Evolutionary conservation across 30 jellyfish, hydroid and myxozoan species (phyloP), one percentile per base, ranked within the genome.

Genomic region (Catostylus mosaicus): DNA sequence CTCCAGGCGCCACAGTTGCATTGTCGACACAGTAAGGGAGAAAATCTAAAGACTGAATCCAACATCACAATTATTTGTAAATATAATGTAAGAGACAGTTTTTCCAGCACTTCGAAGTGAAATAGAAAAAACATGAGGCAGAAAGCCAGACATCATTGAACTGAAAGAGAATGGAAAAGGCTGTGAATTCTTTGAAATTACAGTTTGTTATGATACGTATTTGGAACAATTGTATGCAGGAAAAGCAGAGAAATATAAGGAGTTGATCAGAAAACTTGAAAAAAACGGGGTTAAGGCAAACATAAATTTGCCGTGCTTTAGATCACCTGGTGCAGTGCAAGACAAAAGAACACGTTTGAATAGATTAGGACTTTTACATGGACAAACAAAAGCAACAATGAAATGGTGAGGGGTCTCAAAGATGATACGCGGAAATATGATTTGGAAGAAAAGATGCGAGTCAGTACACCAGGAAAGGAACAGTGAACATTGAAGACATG

Each of bases 301-400:
- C 69, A 56, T 26, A 20, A 56, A 7, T 56, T 8, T 56, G 69
- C 69, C 19, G 19, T 56, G 26, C 19, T 6, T 56, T 56, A 4
- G 69, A 56, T 56, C 69, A 56, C 69, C 19, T 56, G 69, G 69
- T 56, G 7, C 69, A 56, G 33, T 56, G 69, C 69, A 56, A 26
- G 26, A 20, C 19, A 22, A 4, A 4, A 20, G 69, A 56, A 56
- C 26, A 56, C 19, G 69, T 56, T 56, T 56, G 26, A 56, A 56
- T 4, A 56, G 69, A 26, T 56, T 56, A 56, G 69, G 69, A 56
- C 69, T 56, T 8, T 56, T 26, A 56, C 69, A 56, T 26, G 69
- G 19, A 56, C 22, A 56, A 56, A 22, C 69, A 56, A 56, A 56
- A 56, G 69, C n/a, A n/a, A n/a, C n/a, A n/a, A n/a, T n/a, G n/a